Evolutionary conservation across 1,140 invertebrate species (phyloP).

Genomic region (Hyles euphorbiae): DNA sequence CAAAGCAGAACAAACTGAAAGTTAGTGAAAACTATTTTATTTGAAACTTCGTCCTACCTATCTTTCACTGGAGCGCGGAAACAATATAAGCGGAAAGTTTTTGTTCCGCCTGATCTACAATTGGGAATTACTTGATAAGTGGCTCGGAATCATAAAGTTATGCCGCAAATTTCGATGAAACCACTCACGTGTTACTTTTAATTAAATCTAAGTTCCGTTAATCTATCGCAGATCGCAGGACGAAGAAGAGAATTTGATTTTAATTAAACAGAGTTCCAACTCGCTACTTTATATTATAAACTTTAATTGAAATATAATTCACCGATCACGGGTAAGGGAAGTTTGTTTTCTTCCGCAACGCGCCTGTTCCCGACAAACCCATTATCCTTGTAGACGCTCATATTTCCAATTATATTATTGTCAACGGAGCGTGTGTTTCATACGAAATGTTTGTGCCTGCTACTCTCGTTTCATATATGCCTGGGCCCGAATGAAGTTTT

Average conservation of each 20-base stretch:
- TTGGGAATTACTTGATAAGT: no score
- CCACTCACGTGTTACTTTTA: constrained; percentile 17
- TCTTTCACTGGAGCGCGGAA: no score
- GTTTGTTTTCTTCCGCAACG: constrained; percentile 5
- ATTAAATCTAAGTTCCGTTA: constrained; percentile 15
- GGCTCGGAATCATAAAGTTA: no score
- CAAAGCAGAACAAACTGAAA: no score
- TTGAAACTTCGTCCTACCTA: no score
- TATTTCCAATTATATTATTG: constrained; percentile 12
- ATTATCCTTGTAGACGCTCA: constrained; percentile 7
- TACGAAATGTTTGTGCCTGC: not conserved
- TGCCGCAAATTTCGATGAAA: no score
- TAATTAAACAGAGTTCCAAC: constrained; percentile 15
- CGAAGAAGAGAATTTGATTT: constrained; percentile 12
- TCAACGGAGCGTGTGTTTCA: constrained; percentile 3
- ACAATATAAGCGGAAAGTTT: no score
- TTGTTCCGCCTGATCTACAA: no score
- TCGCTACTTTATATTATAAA: constrained; percentile 11
- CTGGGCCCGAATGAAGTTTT: constrained; percentile 5
- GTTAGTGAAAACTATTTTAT: no score
- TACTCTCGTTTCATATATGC: constrained; percentile 1
- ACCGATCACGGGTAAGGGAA: constrained; percentile 1
- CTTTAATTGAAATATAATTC: constrained; percentile 20
- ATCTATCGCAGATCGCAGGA: constrained; percentile 14
- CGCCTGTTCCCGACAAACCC: constrained; percentile 4